Conservation (phyloP, 1,140 invertebrate species). For the Eumeta japonica region DNA sequence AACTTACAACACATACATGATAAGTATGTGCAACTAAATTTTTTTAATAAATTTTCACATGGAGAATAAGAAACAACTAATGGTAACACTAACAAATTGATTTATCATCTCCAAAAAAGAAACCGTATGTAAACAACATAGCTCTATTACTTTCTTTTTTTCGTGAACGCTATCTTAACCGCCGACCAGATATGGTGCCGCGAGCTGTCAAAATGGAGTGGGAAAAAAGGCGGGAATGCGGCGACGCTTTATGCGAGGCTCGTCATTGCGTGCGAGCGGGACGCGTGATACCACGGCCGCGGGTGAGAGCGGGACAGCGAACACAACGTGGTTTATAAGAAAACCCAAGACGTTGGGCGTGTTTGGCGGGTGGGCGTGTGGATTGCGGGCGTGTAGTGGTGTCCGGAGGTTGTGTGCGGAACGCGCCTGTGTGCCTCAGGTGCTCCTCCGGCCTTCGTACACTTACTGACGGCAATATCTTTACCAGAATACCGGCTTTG, state of each 20-base stretch:
- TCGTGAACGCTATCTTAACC: constrained; percentile 50
- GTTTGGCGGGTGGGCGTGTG: constrained; percentile 54
- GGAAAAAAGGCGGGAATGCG: constrained; percentile 57
- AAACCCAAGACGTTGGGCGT: constrained; percentile 58
- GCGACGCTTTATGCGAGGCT: constrained; percentile 54
- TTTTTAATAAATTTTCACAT: too few relatives aligned
- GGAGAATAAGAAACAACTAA: too few relatives aligned
- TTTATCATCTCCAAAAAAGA: too few relatives aligned
- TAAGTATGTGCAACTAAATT: too few relatives aligned
- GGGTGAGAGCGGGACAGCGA: constrained; percentile 32
- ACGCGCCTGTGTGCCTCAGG: constrained; percentile 28
- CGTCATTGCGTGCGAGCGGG: constrained; percentile 47
- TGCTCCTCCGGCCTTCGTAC: too few relatives aligned
- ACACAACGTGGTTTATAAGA: constrained; percentile 56
- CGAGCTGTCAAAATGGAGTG: constrained; percentile 58
- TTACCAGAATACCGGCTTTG: too few relatives aligned
- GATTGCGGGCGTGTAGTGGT: constrained; percentile 41
- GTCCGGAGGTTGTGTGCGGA: too few relatives aligned
- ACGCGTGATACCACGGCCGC: constrained; percentile 10
- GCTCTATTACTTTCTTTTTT: constrained; percentile 1
- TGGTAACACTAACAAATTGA: too few relatives aligned
- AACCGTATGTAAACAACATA: too few relatives aligned
- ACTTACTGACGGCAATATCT: too few relatives aligned
- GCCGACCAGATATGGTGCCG: constrained; percentile 54
- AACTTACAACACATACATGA: too few relatives aligned